Conservation (phyloP, 92 coral and sea anemone species). For the Zoanthus gigantus region DNA sequence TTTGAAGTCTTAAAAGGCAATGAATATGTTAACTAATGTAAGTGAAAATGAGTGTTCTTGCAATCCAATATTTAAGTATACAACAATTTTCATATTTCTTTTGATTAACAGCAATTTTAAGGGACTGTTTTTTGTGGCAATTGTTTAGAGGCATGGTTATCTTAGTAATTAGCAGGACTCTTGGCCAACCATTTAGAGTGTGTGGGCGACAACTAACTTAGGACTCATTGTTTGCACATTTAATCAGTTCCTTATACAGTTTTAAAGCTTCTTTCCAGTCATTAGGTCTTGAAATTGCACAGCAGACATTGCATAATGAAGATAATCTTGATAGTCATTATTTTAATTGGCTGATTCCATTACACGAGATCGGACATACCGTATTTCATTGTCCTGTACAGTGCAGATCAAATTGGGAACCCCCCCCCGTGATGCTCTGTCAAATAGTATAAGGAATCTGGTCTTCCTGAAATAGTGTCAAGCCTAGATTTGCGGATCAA, state of each 20-base stretch:
- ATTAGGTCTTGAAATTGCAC: conserved; percentile 46
- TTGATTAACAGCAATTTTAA: neutral
- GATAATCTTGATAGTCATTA: conserved; percentile 62
- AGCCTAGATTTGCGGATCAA: conserved; percentile 14
- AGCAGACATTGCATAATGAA: conserved; percentile 56
- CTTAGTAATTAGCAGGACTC: neutral
- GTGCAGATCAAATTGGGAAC: conserved; percentile 11
- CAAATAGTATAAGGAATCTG: conserved; percentile 32
- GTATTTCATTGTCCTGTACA: conserved; percentile 36
- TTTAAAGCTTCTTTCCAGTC: conserved; percentile 58
- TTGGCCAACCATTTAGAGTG: neutral
- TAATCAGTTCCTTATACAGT: conserved; percentile 11
- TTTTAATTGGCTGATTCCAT: conserved; percentile 50
- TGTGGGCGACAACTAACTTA: no score
- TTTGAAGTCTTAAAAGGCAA: conserved; percentile 13
- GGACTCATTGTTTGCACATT: no score
- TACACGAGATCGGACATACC: conserved; percentile 61
- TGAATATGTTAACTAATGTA: neutral
- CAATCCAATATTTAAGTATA: neutral
- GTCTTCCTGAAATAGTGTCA: conserved; percentile 5
- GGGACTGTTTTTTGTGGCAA: neutral
- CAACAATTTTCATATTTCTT: neutral
- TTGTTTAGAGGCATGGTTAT: neutral
- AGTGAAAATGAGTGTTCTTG: neutral
- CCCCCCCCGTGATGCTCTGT: neutral